phyloP scores from a whole-genome alignment of 2,113 vertebrate genomes.

The Daboia siamensis region DNA sequence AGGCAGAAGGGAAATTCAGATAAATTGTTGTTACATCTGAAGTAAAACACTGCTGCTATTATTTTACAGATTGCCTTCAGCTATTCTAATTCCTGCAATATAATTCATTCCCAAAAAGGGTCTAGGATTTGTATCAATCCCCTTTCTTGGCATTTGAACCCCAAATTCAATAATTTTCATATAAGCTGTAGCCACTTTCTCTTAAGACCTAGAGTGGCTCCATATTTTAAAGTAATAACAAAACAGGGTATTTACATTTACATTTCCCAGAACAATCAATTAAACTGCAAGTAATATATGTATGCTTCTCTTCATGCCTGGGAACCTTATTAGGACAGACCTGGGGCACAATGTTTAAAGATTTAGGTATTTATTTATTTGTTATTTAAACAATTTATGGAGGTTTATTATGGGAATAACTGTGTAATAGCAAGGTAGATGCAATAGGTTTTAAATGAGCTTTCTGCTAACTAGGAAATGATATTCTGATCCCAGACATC shows the following conservation, averaged over 20 bases:
- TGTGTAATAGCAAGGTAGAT: not conserved
- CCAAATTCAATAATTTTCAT: not conserved
- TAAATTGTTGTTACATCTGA: not conserved
- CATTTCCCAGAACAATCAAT: not conserved
- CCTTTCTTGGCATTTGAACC: not conserved
- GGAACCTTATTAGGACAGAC: not conserved
- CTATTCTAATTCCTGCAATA: not conserved
- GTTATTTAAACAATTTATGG: not conserved
- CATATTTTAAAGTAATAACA: not conserved
- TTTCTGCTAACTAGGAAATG: not conserved
- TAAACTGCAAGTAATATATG: not conserved
- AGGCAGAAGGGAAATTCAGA: not conserved
- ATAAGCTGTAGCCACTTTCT: not conserved
- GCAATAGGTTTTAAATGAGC: not conserved
- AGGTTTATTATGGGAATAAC: not conserved
- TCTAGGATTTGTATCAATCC: not conserved
- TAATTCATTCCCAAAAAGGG: not conserved
- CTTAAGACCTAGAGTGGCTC: not conserved
- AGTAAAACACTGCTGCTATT: not conserved
- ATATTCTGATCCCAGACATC: not conserved
- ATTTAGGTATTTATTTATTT: not conserved
- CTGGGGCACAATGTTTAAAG: not conserved
- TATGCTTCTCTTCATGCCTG: not conserved
- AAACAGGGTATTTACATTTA: not conserved
- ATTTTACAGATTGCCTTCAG: not conserved